Evolutionary conservation across 2,113 vertebrate species (phyloP), one percentile per base, ranked within the genome.

Genomic region (Cochlearius cochlearius): DNA sequence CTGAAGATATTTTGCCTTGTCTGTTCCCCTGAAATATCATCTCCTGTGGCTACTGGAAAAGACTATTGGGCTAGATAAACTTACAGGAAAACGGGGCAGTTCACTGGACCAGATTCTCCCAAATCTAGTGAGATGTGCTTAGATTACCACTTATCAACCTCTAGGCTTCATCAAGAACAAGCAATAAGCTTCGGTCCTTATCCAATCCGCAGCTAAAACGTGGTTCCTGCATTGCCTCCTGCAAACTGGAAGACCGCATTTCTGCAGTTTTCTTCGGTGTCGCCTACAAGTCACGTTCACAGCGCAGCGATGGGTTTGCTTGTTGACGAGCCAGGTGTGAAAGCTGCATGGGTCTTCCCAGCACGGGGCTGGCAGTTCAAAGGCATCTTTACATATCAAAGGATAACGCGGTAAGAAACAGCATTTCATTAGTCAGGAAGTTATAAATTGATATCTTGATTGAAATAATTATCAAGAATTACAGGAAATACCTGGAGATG

Each of bases 401-500:
- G 93, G 95, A 34, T 49, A 91, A 55, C 1, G 3, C 1, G 0
- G 55, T 2, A 9, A 94, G 93, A 11, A 92, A 50, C 64, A 64
- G 94, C 94, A 60, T 96, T 91, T 96, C 94, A 93, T 96, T 62
- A 96, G 93, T 18, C 95, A 91, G 96, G 96, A 97, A 96, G 92
- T 75, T 72, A 81, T 53, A 94, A 96, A 96, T 79, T 96, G 92
- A 90, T 84, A 85, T 34, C 94, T 96, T 97, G 96, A 97, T 96
- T 97, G 94, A 90, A 95, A 92, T 97, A 97, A 97, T 97, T 96
- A 96, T 75, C 74, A 13, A 85, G 92, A 75, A 96, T 95, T 96
- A 94, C 96, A 96, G 96, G 96, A 97, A 96, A 94, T 90, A 95
- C 94, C 92, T 3, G 0, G 77, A 88, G 96, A 75, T 82, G 69